phyloP scores from a whole-genome alignment of 2,888 invertebrate species.

The Gymnosoma rotundatum region DNA sequence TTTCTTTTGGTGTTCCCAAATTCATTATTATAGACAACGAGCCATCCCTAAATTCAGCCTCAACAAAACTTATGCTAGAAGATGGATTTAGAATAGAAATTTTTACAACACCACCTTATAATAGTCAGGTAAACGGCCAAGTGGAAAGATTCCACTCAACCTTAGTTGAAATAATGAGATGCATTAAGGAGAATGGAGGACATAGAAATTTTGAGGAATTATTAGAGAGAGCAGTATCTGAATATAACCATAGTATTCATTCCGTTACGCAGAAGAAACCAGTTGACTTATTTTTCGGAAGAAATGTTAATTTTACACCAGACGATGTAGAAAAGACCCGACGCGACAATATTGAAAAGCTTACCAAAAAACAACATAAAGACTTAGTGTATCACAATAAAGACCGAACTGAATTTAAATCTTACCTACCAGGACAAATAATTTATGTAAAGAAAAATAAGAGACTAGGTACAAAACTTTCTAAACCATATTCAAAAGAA shows the following conservation, averaged over 20 bases:
- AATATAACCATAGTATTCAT: slow-evolving; percentile 15
- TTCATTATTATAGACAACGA: background rate
- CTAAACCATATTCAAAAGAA: too few relatives aligned
- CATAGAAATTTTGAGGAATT: too few relatives aligned
- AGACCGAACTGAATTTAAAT: background rate
- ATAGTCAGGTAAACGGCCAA: background rate
- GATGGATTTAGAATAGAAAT: background rate
- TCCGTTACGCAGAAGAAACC: background rate
- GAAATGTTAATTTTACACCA: too few relatives aligned
- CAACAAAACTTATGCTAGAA: background rate
- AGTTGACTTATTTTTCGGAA: background rate
- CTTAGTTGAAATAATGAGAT: background rate
- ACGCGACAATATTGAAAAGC: too few relatives aligned
- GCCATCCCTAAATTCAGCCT: background rate
- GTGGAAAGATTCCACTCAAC: background rate
- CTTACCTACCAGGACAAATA: background rate
- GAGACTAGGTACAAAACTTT: too few relatives aligned
- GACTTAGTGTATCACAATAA: background rate
- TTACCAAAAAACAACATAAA: background rate
- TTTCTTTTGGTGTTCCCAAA: background rate
- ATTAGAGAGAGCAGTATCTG: background rate
- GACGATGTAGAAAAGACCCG: background rate
- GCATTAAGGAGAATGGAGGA: background rate
- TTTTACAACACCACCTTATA: background rate
- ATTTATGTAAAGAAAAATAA: background rate